Evolutionary conservation across 2,113 vertebrate genomes (phyloP), one percentile per base, ranked within the genome.

Genomic region (Phoenicopterus ruber): DNA sequence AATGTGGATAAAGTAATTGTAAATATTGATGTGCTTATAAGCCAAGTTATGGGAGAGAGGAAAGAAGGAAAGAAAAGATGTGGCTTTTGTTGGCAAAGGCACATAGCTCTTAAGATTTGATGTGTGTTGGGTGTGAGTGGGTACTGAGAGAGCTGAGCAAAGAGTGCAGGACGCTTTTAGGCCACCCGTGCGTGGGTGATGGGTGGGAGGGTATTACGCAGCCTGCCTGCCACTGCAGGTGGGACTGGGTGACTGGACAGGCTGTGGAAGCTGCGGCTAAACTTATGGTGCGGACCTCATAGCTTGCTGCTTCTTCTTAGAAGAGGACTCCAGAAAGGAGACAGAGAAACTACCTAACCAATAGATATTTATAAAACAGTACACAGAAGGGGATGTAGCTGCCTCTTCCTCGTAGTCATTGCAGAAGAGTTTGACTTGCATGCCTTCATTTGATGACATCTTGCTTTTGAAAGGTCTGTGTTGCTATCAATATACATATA

Each of bases 1-100:
- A 71, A 84, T 85, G 81, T 61, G 90, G 79, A 62, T 83, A 55
- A 78, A 92, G 70, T 34, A 49, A 82, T 73, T 79, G 86, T 85
- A 91, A 93, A 70, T 95, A 89, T 82, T 87, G 95, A 76, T 77
- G 86, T 36, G 26, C 31, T 66, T 54, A 7, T 22, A 78, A 59
- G 79, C 59, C 50, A 3, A 11, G n/a, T 66, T 70, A 42, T 5
- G 28, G 50, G 67, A 80, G 49, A 47, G 36, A 44, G 52, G 61
- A 7, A 62, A 59, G 63, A 52, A 70, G 63, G 79, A 34, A 52
- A 67, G 46, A 36, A 18, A 55, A 61, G 82, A 32, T 26, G 66
- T 0, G 4, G 72, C 29, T 91, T 80, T 66, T 86, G 63, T 28
- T 78, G 91, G 63, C 61, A 10, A 31, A 78, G 63, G 58, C 24